Evolutionary conservation across 2,888 invertebrate genomes (phyloP).

Genomic region (Cynaeus angustus): DNA sequence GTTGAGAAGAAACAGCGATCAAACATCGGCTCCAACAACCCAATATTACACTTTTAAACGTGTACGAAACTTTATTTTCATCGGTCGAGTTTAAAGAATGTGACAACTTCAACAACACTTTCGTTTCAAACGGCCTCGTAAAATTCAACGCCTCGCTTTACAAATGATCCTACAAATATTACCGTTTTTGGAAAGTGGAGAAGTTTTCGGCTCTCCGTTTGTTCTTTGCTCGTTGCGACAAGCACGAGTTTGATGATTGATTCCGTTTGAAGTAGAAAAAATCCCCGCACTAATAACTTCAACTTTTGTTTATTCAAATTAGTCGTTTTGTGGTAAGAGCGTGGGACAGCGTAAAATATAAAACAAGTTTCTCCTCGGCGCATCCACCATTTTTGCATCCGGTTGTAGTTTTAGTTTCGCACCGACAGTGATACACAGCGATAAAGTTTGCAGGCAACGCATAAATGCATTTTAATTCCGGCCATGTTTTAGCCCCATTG

Average conservation of each 20-base stretch:
- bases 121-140: constrained; percentile 29
- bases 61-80: constrained; percentile 32
- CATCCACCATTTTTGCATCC: too few species aligned
- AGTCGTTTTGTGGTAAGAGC: too few species aligned
- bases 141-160: constrained; percentile 39
- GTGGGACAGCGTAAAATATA: too few species aligned
- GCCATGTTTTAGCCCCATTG: not conserved
- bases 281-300: too few species aligned
- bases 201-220: constrained; percentile 25
- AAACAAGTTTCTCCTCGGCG: too few species aligned
- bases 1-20: not conserved
- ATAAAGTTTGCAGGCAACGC: constrained; percentile 1
- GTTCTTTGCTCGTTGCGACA: constrained; percentile 17
- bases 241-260: constrained; percentile 10
- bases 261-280: constrained; percentile 11
- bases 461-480: constrained; percentile 20
- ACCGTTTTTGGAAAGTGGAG: constrained; percentile 35
- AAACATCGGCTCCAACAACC: constrained; percentile 5
- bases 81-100: constrained; percentile 38
- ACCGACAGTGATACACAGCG: too few species aligned
- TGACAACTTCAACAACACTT: constrained; percentile 41
- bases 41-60: constrained; percentile 23
- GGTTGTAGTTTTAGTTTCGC: too few species aligned
- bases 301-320: constrained; percentile 5
- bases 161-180: constrained; percentile 41